phyloP scores from a whole-genome alignment of 2,113 vertebrate genomes.

The Brachyistius frenatus region DNA sequence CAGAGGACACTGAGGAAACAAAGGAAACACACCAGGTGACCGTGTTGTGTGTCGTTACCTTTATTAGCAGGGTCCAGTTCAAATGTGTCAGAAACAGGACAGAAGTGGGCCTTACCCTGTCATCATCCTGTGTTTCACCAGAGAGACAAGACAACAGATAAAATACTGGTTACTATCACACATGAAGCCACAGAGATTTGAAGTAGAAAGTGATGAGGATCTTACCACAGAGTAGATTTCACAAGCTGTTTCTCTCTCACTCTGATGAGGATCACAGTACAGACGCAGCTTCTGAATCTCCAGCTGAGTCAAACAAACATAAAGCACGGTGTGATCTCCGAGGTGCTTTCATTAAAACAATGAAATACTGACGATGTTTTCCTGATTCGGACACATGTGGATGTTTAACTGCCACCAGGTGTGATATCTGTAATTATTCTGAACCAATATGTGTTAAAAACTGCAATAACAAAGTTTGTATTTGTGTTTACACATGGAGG shows the following conservation, averaged over 20 bases:
- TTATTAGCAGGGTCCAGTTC: background rate
- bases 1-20: constrained; percentile 80
- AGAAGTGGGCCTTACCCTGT: constrained; percentile 81
- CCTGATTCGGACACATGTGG: no score
- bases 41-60: no score
- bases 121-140: constrained; percentile 79
- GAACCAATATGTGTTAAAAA: no score
- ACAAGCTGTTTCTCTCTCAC: constrained; percentile 87
- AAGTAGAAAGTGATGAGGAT: background rate
- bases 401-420: no score
- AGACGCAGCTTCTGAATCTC: constrained; percentile 87
- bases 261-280: constrained; percentile 88
- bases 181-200: background rate
- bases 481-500: no score
- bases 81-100: background rate
- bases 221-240: constrained; percentile 88
- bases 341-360: no score
- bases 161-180: background rate
- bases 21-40: background rate
- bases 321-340: background rate
- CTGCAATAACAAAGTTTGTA: no score
- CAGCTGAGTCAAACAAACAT: constrained; percentile 66
- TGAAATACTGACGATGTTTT: no score
- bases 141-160: constrained; percentile 16
- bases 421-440: no score